These are phyloP conservation scores for Rhinatrema bivittatum DNA, from an alignment of 2,797 vertebrate species.

Conservation along the genomic window DNA sequence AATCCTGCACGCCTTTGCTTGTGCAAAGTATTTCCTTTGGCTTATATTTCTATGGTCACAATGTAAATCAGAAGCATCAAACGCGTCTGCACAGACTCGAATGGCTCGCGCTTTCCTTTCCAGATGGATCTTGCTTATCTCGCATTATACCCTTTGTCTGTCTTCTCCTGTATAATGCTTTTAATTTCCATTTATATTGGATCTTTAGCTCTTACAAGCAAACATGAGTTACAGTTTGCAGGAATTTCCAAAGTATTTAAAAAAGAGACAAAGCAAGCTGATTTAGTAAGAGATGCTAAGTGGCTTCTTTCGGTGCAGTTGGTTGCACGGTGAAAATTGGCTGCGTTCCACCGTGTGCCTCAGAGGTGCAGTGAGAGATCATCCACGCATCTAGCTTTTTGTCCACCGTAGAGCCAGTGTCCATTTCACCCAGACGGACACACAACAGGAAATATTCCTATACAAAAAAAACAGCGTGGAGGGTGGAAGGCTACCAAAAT, in stretches of 20 bases:
- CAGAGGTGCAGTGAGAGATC: too few species aligned
- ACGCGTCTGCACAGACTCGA: background rate
- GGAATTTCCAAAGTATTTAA: slow-evolving; percentile 17
- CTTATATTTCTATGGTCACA: background rate
- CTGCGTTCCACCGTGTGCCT: too few species aligned
- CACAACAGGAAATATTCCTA: too few species aligned
- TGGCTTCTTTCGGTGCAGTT: too few species aligned
- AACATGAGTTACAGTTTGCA: slow-evolving; percentile 17
- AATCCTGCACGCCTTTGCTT: background rate
- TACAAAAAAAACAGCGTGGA: too few species aligned
- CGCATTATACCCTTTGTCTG: background rate
- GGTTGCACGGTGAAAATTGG: too few species aligned
- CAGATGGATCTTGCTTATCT: background rate
- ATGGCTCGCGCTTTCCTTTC: background rate
- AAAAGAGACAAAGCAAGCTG: slow-evolving; percentile 31
- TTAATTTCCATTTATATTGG: slow-evolving; percentile 31
- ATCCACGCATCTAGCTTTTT: too few species aligned
- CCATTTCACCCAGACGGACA: too few species aligned
- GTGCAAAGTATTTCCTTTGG: background rate
- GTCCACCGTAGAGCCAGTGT: too few species aligned
- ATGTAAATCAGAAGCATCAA: background rate
- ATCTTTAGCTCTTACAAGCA: slow-evolving; percentile 14
- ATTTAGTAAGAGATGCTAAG: slow-evolving; percentile 21
- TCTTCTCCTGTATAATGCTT: slow-evolving; percentile 2
- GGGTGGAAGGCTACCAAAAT: too few species aligned